Evolutionary conservation across 1,140 invertebrate genomes (phyloP).

Genomic region (Artemia franciscana): DNA sequence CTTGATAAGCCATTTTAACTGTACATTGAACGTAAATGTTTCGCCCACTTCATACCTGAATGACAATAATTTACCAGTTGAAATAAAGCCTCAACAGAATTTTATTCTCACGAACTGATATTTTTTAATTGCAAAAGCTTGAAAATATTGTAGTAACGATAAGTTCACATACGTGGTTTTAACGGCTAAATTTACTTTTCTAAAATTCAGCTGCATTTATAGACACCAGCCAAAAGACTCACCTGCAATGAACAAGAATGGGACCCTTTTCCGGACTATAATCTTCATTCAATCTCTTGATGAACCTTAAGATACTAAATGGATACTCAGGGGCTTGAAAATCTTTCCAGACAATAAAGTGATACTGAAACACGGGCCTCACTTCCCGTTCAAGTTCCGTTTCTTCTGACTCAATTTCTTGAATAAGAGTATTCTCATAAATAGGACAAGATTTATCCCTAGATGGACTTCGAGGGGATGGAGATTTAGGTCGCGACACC

Average conservation of each 20-base stretch:
- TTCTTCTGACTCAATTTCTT: constrained; percentile 12
- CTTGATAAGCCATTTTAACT: no score
- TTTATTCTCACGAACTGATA: no score
- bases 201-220: no score
- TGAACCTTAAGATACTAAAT: constrained; percentile 65
- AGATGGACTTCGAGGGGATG: background rate
- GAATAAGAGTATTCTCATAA: constrained; percentile 1
- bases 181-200: no score
- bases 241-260: constrained; percentile 67
- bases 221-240: no score
- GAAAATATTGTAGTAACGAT: no score
- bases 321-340: constrained; percentile 81
- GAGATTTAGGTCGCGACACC: constrained; percentile 7
- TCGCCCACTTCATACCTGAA: no score
- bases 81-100: no score
- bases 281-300: constrained; percentile 65
- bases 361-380: constrained; percentile 62
- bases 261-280: constrained; percentile 57
- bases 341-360: constrained; percentile 84
- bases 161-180: no score
- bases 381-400: constrained; percentile 23
- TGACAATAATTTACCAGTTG: no score
- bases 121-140: no score
- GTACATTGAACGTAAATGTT: no score
- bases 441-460: background rate